These are phyloP conservation scores for Sebastes miniatus DNA, from an alignment of 2,797 vertebrate genomes.

Conservation along the genomic window DNA sequence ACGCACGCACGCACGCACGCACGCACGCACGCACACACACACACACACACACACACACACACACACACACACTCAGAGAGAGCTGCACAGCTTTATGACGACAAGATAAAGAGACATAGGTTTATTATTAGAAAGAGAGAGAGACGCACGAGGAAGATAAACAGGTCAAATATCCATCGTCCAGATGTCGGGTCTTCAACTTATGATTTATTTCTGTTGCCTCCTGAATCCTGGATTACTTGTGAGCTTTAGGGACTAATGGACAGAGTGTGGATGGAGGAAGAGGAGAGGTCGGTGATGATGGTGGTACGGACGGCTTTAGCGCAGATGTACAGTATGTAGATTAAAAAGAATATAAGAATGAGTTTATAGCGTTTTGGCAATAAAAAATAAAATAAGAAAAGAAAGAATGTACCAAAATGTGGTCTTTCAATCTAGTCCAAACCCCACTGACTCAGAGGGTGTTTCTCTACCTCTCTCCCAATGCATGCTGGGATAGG, in stretches of 20 bases:
- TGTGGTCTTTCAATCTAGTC: not conserved
- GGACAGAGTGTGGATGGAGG: not conserved
- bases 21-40: too few species aligned
- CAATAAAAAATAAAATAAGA: not conserved
- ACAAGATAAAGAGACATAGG: not conserved
- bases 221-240: conserved; percentile 32
- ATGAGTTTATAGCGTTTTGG: not conserved
- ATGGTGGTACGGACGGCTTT: not conserved
- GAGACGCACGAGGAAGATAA: not conserved
- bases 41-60: too few species aligned
- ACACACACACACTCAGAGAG: not conserved
- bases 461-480: not conserved
- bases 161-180: not conserved
- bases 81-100: not conserved
- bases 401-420: not conserved
- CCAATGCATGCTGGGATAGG: not conserved
- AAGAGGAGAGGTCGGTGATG: not conserved
- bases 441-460: not conserved
- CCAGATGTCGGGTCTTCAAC: conserved; percentile 27
- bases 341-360: not conserved
- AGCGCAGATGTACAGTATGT: not conserved
- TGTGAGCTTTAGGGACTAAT: conserved; percentile 2
- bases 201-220: conserved; percentile 1
- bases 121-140: conserved; percentile 17
- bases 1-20: too few species aligned